Base-by-base conservation (phyloP, 2,797 vertebrate genomes). In the Myripristis murdjan region DNA sequence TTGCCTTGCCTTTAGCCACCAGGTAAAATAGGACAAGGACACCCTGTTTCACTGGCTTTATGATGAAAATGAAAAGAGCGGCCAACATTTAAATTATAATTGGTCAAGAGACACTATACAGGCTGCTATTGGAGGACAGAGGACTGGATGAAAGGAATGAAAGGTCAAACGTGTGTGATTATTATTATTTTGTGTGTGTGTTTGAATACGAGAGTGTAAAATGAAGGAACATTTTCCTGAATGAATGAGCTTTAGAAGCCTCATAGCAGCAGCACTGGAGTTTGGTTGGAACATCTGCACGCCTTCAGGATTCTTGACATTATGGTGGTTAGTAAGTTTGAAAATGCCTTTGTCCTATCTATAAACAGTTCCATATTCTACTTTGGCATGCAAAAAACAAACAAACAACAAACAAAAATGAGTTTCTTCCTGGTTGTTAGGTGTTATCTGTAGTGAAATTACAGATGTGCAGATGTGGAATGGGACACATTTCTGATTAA, bases 241-340 rank as follows among this genome's bases (percentile, higher is more conserved):
- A 8, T 35, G 35, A 43, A n/a, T 4, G 15, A 3, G 23, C 18
- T 26, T 8, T 41, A 2, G 37, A 57, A 18, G 58, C 35, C 75
- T 51, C 4, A 63, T 55, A 24, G 53, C 44, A 49, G 60, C 18
- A 58, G 26, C 4, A 1, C 8, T 46, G 9, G 14, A 64, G 52
- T 62, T 9, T 4, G 8, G 12, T 54, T 77, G 49, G 54, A 33
- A 43, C 14, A 49, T 66, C 67, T 4, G 20, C 14, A 26, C n/a
- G 16, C 23, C 22, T 73, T 49, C 10, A 6, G 28, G 16, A 48
- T 10, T 11, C 41, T 20, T 20, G 28, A 33, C 46, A 69, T 65
- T 37, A 35, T 55, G 16, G 2, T 28, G 56, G 52, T 73, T 33
- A 53, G 52, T 4, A 6, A 46, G 53, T 61, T 33, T 23, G 9